phyloP scores from a whole-genome alignment of 2,797 vertebrate genomes.

The Gymnoscopelus braueri region DNA sequence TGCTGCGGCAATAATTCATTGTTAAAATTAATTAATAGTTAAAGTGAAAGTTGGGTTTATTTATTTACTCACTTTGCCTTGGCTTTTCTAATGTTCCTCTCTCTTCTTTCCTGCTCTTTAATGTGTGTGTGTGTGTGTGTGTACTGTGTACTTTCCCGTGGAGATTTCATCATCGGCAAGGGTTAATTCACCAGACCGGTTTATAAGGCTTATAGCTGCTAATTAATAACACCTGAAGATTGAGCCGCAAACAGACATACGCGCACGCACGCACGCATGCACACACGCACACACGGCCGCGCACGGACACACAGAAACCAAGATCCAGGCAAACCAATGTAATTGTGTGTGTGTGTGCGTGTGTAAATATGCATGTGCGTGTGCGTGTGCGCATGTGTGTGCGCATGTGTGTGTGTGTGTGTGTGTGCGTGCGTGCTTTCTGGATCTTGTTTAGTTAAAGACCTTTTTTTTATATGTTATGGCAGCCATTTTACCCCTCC shows the following conservation, averaged over 20 bases:
- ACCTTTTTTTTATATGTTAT: conserved; percentile 44
- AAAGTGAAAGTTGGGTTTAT: neutral
- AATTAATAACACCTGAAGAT: conserved; percentile 61
- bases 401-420: conserved; percentile 2
- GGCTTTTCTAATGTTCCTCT: conserved; percentile 37
- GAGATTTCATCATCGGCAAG: conserved; percentile 29
- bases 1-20: neutral
- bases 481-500: conserved; percentile 38
- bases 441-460: conserved; percentile 43
- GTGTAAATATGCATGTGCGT: neutral
- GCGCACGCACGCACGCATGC: neutral
- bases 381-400: conserved; percentile 38
- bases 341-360: conserved; percentile 7
- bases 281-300: conserved; percentile 1
- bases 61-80: neutral
- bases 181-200: conserved; percentile 44
- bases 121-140: neutral
- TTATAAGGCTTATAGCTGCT: conserved; percentile 55
- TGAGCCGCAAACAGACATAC: conserved; percentile 23
- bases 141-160: conserved; percentile 41
- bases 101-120: conserved; percentile 16
- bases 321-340: conserved; percentile 35
- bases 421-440: neutral
- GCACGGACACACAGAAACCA: conserved; percentile 30
- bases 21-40: conserved; percentile 18